Conservation (phyloP, 1,140 invertebrate species). For the Psix sp. region DNA sequence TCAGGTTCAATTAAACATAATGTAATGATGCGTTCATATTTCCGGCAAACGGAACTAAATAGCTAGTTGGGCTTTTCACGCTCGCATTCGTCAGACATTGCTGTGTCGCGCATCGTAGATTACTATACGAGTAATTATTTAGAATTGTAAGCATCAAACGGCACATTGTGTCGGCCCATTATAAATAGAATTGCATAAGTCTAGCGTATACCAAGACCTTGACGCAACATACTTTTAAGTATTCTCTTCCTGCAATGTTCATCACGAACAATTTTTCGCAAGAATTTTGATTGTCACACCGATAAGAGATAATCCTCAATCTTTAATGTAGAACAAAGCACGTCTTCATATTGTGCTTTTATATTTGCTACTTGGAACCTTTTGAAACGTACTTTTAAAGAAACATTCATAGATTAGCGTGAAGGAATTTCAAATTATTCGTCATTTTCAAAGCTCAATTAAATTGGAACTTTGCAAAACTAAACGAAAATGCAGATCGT, state of each 20-base stretch:
- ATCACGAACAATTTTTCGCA: slow-evolving; percentile 43
- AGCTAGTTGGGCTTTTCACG: slow-evolving; percentile 21
- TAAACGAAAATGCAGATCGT: too few relatives aligned
- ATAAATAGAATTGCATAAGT: slow-evolving; percentile 55
- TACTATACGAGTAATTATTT: slow-evolving; percentile 46
- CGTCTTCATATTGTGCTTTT: too few relatives aligned
- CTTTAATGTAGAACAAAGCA: too few relatives aligned
- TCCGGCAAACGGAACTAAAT: slow-evolving; percentile 43
- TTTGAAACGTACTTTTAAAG: too few relatives aligned
- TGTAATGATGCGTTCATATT: slow-evolving; percentile 44
- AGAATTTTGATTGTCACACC: slow-evolving; percentile 47
- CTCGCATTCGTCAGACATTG: slow-evolving; percentile 4
- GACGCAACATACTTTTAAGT: slow-evolving; percentile 51
- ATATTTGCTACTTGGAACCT: too few relatives aligned
- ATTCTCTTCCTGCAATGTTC: slow-evolving; percentile 47
- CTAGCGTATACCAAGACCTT: slow-evolving; percentile 43
- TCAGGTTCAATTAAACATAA: too few relatives aligned
- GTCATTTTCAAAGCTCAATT: too few relatives aligned
- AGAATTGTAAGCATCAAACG: slow-evolving; percentile 47
- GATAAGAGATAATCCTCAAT: too few relatives aligned
- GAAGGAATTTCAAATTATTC: too few relatives aligned
- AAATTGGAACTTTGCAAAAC: too few relatives aligned
- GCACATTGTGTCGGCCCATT: slow-evolving; percentile 54
- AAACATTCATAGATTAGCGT: too few relatives aligned
- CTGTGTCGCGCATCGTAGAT: slow-evolving; percentile 48